Evolutionary conservation across 2,113 vertebrate genomes (phyloP), one percentile per base, ranked within the genome.

Genomic region (Myodes glareolus): DNA sequence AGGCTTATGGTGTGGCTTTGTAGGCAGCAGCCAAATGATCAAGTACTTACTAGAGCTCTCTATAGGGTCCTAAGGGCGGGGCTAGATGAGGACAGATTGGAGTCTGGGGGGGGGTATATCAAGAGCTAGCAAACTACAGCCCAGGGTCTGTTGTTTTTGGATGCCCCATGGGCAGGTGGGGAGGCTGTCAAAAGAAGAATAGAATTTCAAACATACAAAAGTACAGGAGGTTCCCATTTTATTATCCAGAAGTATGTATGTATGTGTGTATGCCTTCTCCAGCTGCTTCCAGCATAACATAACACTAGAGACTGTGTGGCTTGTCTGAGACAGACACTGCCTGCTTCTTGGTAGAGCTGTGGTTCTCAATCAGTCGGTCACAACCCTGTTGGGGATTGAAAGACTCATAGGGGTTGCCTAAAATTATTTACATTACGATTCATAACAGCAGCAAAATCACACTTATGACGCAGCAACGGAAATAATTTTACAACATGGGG

Each of bases 1-100:
- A 84, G 88, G 89, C 86, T 97, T 90, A 78, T 68, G 95, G 68
- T 94, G 61, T 39, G 61, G 92, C 87, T 72, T 88, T 45, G 80
- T 36, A 13, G 7, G 50, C 52, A 81, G 86, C 89, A 87, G 85
- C 81, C 42, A 94, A 97, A 92, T 92, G 94, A 95, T n/a, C 73
- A 55, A 85, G 75, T 52, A 72, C 84, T 91, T 94, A 65, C 23
- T 84, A 63, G 94, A 45, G 90, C 94, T 29, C 94, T 29, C 68
- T 76, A 81, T 5, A 47, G 76, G 50, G 61, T 68, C 55, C 77
- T 58, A 5, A 55, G 76, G 13, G 85, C 16, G 47, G 55, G 5
- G 0, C 4, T 33, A 11, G 85, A 13, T n/a, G 39, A 33, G 19
- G 2, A 4, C 13, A 42, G 77, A 70, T 42, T 0, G 29, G 10